phyloP scores from a whole-genome alignment of 2,113 vertebrate genomes.

The Strix aluco region DNA sequence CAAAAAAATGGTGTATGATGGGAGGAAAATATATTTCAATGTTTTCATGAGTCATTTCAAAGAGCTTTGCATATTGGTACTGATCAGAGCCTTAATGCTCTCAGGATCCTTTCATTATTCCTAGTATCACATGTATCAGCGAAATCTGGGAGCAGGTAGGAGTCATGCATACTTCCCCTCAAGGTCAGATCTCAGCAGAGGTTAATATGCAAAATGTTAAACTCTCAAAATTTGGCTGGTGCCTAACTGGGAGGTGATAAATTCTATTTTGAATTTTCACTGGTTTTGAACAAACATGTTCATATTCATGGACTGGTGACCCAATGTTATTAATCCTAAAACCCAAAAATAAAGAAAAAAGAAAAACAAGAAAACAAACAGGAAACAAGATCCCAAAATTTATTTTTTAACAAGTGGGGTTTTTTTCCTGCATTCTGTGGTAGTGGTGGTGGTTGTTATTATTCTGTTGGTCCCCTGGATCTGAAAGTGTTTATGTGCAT shows the following conservation, averaged over 20 bases:
- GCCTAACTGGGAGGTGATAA: rapidly evolving
- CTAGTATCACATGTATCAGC: neutral
- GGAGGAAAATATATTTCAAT: neutral
- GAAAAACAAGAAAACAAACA: neutral
- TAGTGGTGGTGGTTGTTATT: rapidly evolving
- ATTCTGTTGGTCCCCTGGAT: neutral
- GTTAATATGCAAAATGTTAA: neutral
- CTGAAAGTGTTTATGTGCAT: neutral
- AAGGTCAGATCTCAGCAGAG: neutral
- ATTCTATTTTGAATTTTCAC: neutral
- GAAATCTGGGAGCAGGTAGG: neutral
- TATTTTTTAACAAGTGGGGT: neutral
- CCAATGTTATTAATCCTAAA: neutral
- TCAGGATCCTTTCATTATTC: neutral
- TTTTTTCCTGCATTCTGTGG: neutral
- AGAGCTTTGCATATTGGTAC: rapidly evolving
- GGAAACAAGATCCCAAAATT: neutral
- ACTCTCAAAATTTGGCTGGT: neutral
- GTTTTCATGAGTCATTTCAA: neutral
- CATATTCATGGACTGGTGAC: neutral
- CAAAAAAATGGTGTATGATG: neutral
- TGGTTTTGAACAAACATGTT: neutral
- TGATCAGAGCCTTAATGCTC: neutral
- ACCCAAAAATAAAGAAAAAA: neutral
- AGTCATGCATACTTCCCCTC: rapidly evolving